Percentiles rank a stretch among this genome's conserved stretches.
Conservation (phyloP, 2,888 invertebrate genomes). For the Patella ulyssiponensis region DNA sequence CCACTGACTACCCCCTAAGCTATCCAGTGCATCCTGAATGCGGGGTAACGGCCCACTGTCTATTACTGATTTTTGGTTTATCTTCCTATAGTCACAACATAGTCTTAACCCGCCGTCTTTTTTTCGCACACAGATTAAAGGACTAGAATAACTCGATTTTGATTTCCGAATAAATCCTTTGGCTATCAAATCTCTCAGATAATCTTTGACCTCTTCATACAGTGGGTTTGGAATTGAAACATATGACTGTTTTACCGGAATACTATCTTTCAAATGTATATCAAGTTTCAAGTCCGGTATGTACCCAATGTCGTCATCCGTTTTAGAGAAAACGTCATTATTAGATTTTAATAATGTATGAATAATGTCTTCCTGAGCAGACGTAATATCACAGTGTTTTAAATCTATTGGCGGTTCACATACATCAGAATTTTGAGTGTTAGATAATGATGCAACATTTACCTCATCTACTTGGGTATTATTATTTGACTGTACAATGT, state of each 20-base stretch:
- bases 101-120: constrained; percentile 6
- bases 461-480: background rate
- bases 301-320: constrained; percentile 16
- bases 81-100: constrained; percentile 15
- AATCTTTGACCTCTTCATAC: constrained; percentile 20
- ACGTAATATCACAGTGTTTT: background rate
- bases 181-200: background rate
- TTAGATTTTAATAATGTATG: constrained; percentile 4
- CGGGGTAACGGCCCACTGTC: background rate
- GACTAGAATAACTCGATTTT: background rate
- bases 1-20: constrained; percentile 10
- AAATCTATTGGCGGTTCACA: background rate
- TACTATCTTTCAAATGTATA: background rate
- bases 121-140: constrained; percentile 14
- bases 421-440: background rate
- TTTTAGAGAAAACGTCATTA: background rate
- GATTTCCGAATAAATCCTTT: constrained; percentile 4
- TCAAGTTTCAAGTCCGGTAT: constrained; percentile 3
- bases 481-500: background rate
- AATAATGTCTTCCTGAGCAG: background rate
- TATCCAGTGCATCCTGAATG: constrained; percentile 3
- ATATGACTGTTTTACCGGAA: constrained; percentile 1
- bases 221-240: constrained; percentile 18
- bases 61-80: constrained; percentile 11
- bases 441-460: too few species aligned